Conservation (phyloP, 2,888 invertebrate species). For the Conchocele bisecta region DNA sequence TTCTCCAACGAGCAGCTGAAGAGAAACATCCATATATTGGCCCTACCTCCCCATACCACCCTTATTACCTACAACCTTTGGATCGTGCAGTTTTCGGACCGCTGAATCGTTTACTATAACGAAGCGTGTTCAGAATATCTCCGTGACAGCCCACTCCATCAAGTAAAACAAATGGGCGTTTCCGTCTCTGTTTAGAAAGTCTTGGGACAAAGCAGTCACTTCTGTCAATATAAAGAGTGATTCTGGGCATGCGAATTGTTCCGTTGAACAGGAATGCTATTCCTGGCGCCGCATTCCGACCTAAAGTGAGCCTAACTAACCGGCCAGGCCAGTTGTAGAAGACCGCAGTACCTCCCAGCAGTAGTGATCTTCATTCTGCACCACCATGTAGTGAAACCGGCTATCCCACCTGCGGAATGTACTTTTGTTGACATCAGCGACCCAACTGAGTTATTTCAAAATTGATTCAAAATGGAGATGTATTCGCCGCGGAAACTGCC, state of each 20-base stretch:
- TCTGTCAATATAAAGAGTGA: slow-evolving; percentile 32
- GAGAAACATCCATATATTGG: slow-evolving; percentile 40
- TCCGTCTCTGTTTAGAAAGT: slow-evolving; percentile 25
- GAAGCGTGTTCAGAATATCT: slow-evolving; percentile 40
- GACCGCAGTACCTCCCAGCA: too few species aligned
- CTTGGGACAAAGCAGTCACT: slow-evolving; percentile 42
- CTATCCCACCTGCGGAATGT: too few species aligned
- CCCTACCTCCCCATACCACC: slow-evolving; percentile 52
- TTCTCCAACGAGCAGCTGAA: slow-evolving; percentile 52
- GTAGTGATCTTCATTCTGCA: too few species aligned
- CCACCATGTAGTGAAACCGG: too few species aligned
- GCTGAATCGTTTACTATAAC: slow-evolving; percentile 46
- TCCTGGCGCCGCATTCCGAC: slow-evolving; percentile 20
- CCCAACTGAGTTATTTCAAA: too few species aligned
- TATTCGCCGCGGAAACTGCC: too few species aligned
- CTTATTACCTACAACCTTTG: slow-evolving; percentile 47
- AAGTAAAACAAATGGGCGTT: slow-evolving; percentile 45
- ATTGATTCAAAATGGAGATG: too few species aligned
- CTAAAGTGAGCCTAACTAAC: slow-evolving; percentile 26
- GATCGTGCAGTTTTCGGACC: slow-evolving; percentile 49
- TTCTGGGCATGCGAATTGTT: slow-evolving; percentile 36
- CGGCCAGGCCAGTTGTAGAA: too few species aligned
- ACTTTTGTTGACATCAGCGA: too few species aligned
- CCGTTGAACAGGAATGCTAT: slow-evolving; percentile 33
- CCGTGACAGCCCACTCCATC: slow-evolving; percentile 19